These are phyloP conservation scores for Agonopterix heracliana DNA, from an alignment of 2,888 invertebrate genomes.

Conservation along the genomic window DNA sequence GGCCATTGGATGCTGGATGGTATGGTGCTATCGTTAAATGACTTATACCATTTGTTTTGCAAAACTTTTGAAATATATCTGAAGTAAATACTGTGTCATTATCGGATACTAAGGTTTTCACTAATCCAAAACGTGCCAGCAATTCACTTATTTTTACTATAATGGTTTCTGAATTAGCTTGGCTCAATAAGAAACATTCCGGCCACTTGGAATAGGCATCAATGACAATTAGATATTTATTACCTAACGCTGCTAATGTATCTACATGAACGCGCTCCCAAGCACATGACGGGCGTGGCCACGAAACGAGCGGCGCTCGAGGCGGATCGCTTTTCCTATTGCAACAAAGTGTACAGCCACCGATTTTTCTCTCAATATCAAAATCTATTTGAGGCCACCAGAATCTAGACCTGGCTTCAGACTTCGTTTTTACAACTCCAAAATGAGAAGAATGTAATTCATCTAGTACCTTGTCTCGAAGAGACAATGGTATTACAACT, in stretches of 20 bases:
- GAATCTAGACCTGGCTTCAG: background rate
- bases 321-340: slow-evolving; percentile 1
- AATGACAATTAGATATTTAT: slow-evolving; percentile 10
- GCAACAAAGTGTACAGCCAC: background rate
- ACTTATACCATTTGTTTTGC: no score
- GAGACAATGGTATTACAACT: background rate
- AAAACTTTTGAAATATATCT: no score
- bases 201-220: slow-evolving; percentile 18
- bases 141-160: no score
- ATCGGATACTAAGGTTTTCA: no score
- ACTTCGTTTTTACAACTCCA: slow-evolving; percentile 1
- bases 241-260: slow-evolving; percentile 13
- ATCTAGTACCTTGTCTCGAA: background rate
- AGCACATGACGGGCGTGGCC: slow-evolving; percentile 1
- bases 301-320: slow-evolving; percentile 2
- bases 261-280: slow-evolving; percentile 11
- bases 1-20: slow-evolving; percentile 14
- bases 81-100: no score
- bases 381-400: slow-evolving; percentile 3
- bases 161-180: slow-evolving; percentile 14
- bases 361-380: background rate
- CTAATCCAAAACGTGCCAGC: no score
- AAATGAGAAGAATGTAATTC: slow-evolving; percentile 2
- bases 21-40: slow-evolving; percentile 11
- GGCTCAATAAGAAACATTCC: slow-evolving; percentile 10